Evolutionary conservation across 2,797 vertebrate genomes (phyloP).

Genomic region (Trematomus bernacchii): DNA sequence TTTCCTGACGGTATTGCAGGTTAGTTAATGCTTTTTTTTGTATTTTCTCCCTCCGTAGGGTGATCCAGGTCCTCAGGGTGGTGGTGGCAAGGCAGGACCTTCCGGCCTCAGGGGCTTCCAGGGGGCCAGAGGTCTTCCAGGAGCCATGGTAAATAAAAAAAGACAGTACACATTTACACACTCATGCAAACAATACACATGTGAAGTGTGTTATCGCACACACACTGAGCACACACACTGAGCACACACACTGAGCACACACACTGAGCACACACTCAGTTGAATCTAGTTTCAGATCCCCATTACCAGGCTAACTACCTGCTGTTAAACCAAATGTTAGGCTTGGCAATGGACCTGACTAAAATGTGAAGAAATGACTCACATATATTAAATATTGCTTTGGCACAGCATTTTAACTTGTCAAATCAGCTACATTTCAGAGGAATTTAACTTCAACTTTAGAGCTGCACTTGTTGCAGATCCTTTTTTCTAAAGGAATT

Average conservation of each 20-base stretch:
- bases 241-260: no score
- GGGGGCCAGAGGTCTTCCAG: slow-evolving; percentile 96
- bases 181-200: slow-evolving; percentile 20
- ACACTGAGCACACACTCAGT: slow-evolving; percentile 26
- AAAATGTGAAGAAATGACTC: slow-evolving; percentile 36
- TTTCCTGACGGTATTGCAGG: neutral
- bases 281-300: slow-evolving; percentile 57
- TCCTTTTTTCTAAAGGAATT: slow-evolving; percentile 2
- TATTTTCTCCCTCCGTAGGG: slow-evolving; percentile 82
- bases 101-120: slow-evolving; percentile 94
- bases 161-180: slow-evolving; percentile 31
- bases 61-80: slow-evolving; percentile 93
- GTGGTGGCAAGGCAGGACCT: slow-evolving; percentile 93
- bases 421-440: slow-evolving; percentile 13
- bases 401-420: neutral
- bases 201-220: slow-evolving; percentile 25
- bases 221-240: slow-evolving; percentile 34
- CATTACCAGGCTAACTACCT: slow-evolving; percentile 74
- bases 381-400: slow-evolving; percentile 5
- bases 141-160: slow-evolving; percentile 87
- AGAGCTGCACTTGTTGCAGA: neutral
- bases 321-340: slow-evolving; percentile 78
- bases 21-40: slow-evolving; percentile 12
- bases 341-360: slow-evolving; percentile 49
- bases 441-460: neutral